Conservation (phyloP, 2,888 invertebrate genomes). For the Protula sp. region DNA sequence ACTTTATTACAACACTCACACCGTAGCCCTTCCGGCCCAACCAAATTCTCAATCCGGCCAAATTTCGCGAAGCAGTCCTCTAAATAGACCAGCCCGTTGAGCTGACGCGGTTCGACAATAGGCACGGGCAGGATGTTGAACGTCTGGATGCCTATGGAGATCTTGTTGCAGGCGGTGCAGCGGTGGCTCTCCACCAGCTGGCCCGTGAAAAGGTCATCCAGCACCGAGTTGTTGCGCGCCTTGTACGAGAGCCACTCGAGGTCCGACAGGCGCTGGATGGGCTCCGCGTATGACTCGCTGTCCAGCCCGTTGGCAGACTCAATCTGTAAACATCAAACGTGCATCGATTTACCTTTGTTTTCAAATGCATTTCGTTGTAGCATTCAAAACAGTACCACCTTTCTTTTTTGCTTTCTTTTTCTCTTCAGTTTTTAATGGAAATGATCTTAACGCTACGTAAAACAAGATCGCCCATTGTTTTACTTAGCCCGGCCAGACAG, state of each 20-base stretch:
- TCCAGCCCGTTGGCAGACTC: constrained; percentile 41
- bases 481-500: no score
- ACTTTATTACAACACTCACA: constrained; percentile 19
- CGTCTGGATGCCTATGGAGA: constrained; percentile 44
- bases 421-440: not conserved
- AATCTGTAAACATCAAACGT: constrained; percentile 32
- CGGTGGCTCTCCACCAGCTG: constrained; percentile 46
- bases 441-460: no score
- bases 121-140: constrained; percentile 49
- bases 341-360: no score
- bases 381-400: not conserved
- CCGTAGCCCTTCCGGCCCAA: constrained; percentile 31
- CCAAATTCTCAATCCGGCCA: constrained; percentile 41
- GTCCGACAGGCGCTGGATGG: constrained; percentile 46
- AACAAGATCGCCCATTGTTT: no score
- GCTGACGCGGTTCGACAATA: constrained; percentile 32
- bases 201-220: constrained; percentile 47
- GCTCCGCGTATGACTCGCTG: constrained; percentile 43
- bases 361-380: not conserved
- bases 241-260: constrained; percentile 51
- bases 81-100: constrained; percentile 37
- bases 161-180: constrained; percentile 37
- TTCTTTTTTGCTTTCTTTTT: not conserved
- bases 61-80: constrained; percentile 46
- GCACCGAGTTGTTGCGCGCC: constrained; percentile 36